These are phyloP conservation scores for Archaeoteleia sp. DNA, from an alignment of 2,888 invertebrate genomes.

Conservation along the genomic window DNA sequence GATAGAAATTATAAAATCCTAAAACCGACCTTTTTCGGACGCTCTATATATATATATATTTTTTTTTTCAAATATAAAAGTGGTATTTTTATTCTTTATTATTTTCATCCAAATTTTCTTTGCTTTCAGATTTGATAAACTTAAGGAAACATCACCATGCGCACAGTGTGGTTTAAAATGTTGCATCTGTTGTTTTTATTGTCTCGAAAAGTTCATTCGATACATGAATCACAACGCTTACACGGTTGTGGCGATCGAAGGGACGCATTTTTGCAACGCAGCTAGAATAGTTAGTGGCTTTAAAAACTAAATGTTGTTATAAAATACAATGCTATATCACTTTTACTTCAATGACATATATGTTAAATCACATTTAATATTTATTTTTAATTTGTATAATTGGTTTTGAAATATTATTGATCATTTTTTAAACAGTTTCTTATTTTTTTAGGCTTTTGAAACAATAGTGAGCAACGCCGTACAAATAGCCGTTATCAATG, in stretches of 20 bases:
- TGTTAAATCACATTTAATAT: neutral
- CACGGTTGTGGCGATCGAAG: slow-evolving; percentile 94
- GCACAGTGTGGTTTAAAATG: slow-evolving; percentile 85
- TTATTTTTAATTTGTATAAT: no score
- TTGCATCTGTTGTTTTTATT: slow-evolving; percentile 93
- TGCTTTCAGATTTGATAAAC: slow-evolving; percentile 80
- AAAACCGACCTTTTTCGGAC: no score
- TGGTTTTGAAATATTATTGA: neutral
- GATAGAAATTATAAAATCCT: no score
- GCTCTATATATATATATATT: neutral
- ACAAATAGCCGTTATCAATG: slow-evolving; percentile 93
- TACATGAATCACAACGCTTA: slow-evolving; percentile 97
- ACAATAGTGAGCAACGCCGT: slow-evolving; percentile 88
- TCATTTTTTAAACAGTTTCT: neutral
- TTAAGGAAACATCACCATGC: slow-evolving; percentile 84
- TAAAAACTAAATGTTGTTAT: no score
- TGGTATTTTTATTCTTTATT: slow-evolving; percentile 1
- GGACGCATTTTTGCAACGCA: slow-evolving; percentile 92
- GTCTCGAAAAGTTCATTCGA: slow-evolving; percentile 92
- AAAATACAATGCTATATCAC: no score
- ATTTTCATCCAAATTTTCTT: slow-evolving; percentile 1
- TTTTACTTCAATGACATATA: neutral
- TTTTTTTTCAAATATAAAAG: slow-evolving; percentile 3
- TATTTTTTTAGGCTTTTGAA: slow-evolving; percentile 84
- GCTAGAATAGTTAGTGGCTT: slow-evolving; percentile 85